Evolutionary conservation across 2,113 vertebrate species (phyloP).

Genomic region (Centropus unirufus): DNA sequence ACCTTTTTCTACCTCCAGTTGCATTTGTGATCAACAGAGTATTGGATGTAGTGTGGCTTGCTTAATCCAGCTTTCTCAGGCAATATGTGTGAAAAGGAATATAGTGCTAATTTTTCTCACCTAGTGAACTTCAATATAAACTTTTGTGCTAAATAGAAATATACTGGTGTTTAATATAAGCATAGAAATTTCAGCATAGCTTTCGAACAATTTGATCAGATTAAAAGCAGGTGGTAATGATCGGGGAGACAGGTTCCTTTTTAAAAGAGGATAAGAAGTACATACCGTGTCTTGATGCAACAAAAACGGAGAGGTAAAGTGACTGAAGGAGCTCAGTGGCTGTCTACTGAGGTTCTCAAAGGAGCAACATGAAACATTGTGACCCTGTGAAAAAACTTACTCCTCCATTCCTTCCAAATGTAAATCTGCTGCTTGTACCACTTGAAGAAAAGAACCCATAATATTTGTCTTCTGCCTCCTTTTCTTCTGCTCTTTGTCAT

Average conservation of each 20-base stretch:
- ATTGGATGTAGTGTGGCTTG: background rate
- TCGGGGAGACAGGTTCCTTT: background rate
- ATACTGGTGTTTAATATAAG: background rate
- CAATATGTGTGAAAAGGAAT: background rate
- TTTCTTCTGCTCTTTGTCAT: background rate
- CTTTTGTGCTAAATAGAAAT: background rate
- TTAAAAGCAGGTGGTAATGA: background rate
- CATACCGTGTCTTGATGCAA: background rate
- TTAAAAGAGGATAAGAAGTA: background rate
- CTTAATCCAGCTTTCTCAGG: background rate
- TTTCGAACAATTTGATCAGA: background rate
- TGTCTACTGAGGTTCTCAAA: background rate
- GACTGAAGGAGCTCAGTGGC: background rate
- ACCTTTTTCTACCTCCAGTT: background rate
- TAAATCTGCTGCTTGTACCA: background rate
- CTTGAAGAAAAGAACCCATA: background rate
- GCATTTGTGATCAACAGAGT: background rate
- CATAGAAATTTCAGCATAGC: background rate
- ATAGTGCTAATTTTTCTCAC: background rate
- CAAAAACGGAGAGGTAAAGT: background rate
- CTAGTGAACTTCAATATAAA: background rate
- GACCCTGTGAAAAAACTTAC: background rate
- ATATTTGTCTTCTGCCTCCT: background rate
- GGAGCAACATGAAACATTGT: background rate
- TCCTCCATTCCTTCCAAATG: background rate